Evolutionary conservation across 2,888 invertebrate genomes (phyloP).

Genomic region (Campopleginae sp.): DNA sequence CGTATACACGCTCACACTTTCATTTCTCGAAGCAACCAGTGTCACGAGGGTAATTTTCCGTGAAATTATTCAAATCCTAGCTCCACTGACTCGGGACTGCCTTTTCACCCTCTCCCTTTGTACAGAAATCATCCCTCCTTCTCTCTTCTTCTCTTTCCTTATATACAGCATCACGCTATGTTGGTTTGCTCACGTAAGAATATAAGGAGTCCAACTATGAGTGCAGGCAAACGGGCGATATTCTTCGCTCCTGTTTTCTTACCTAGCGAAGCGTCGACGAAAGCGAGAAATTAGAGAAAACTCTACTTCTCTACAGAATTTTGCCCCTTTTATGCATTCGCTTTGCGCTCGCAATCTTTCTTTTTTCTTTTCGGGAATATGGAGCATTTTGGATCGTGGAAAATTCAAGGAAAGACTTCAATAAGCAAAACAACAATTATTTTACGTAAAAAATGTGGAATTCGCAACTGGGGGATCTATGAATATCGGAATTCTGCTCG

Average conservation of each 20-base stretch:
- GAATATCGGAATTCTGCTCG: neutral
- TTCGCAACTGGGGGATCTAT: neutral
- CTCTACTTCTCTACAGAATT: slow-evolving; percentile 7
- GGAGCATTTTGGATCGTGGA: slow-evolving; percentile 12
- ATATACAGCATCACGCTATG: neutral
- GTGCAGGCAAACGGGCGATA: slow-evolving; percentile 32
- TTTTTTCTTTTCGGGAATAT: neutral
- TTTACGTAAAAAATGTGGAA: neutral
- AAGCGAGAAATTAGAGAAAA: slow-evolving; percentile 52
- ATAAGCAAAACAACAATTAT: neutral
- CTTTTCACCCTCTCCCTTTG: slow-evolving; percentile 40
- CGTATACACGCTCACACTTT: slow-evolving; percentile 32
- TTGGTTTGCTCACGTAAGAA: slow-evolving; percentile 42
- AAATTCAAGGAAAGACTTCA: neutral
- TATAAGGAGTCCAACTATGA: slow-evolving; percentile 34
- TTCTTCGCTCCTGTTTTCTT: slow-evolving; percentile 49
- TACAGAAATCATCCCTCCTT: neutral
- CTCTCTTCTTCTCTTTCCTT: slow-evolving; percentile 3
- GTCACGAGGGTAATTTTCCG: slow-evolving; percentile 77
- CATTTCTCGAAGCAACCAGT: slow-evolving; percentile 74
- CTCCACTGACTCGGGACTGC: slow-evolving; percentile 47
- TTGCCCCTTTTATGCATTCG: slow-evolving; percentile 1
- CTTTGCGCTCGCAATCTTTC: slow-evolving; percentile 5
- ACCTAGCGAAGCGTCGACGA: slow-evolving; percentile 49
- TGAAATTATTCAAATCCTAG: slow-evolving; percentile 76